These are phyloP conservation scores for Plebejus melissa DNA, from an alignment of 2,888 invertebrate species.

Conservation along the genomic window DNA sequence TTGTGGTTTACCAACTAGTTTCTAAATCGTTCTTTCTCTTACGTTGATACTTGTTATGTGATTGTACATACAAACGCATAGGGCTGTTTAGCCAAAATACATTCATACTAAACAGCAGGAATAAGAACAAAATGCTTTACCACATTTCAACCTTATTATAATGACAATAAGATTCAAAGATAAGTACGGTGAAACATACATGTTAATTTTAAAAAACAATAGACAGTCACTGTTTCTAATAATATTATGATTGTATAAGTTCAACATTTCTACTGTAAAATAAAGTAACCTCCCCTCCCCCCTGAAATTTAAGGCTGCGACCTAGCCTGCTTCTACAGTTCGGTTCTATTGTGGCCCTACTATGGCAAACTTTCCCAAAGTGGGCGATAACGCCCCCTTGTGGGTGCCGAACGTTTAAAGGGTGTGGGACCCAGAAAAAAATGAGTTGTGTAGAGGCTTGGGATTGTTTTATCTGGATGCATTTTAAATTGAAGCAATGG, in stretches of 20 bases:
- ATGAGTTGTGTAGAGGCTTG: too few relatives aligned
- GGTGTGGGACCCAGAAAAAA: too few relatives aligned
- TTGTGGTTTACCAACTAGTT: constrained; percentile 17
- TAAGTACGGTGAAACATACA: background rate
- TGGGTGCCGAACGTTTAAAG: too few relatives aligned
- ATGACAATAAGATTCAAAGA: background rate
- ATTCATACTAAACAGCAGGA: background rate
- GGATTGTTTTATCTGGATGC: too few relatives aligned
- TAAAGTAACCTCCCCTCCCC: background rate
- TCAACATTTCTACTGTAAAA: background rate
- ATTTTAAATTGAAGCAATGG: too few relatives aligned
- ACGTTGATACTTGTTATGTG: background rate
- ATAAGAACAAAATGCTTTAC: background rate
- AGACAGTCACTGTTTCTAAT: too few relatives aligned
- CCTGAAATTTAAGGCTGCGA: background rate
- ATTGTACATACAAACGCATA: background rate
- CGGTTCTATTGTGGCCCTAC: background rate
- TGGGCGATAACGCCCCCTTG: too few relatives aligned
- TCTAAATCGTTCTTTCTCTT: background rate
- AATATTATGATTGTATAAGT: too few relatives aligned
- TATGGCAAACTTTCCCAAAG: too few relatives aligned
- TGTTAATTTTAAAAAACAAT: background rate
- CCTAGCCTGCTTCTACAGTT: background rate
- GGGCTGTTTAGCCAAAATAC: background rate
- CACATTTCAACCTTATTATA: background rate